Percentiles rank a stretch among this genome's conserved stretches.
Conservation (phyloP, 2,797 vertebrate genomes). For the Hephaestus fuliginosus region DNA sequence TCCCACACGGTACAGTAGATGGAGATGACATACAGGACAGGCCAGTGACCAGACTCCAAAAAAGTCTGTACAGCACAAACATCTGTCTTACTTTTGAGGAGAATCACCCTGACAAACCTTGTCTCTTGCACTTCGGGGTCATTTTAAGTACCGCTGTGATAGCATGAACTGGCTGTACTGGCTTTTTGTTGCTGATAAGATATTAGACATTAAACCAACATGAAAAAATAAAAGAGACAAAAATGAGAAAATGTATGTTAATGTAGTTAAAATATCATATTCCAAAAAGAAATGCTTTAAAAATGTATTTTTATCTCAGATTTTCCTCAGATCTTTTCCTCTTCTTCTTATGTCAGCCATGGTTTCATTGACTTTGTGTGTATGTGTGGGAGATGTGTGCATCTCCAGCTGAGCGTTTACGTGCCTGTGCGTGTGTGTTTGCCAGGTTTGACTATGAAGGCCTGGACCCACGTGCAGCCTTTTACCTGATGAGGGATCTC, state of each 20-base stretch:
- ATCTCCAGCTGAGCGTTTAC: not conserved
- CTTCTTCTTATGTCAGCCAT: not conserved
- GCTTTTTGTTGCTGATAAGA: not conserved
- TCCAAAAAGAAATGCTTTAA: not conserved
- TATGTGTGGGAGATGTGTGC: not conserved
- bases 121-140: slow-evolving; percentile 9
- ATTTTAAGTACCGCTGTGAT: not conserved
- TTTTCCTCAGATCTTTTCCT: not conserved
- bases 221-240: not conserved
- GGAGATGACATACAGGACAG: slow-evolving; percentile 21
- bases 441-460: slow-evolving; percentile 97
- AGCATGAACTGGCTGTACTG: not conserved
- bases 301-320: not conserved
- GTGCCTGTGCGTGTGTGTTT: slow-evolving; percentile 11
- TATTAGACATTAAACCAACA: not conserved
- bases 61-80: slow-evolving; percentile 30
- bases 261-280: not conserved
- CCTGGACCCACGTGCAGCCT: slow-evolving; percentile 92
- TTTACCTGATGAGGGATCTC: slow-evolving; percentile 96
- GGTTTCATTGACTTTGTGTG: not conserved
- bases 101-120: slow-evolving; percentile 1
- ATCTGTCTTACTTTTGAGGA: slow-evolving; percentile 36
- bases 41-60: slow-evolving; percentile 36
- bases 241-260: not conserved
- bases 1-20: slow-evolving; percentile 63